Evolutionary conservation across 2,888 invertebrate species (phyloP).

Genomic region (Phania funesta): DNA sequence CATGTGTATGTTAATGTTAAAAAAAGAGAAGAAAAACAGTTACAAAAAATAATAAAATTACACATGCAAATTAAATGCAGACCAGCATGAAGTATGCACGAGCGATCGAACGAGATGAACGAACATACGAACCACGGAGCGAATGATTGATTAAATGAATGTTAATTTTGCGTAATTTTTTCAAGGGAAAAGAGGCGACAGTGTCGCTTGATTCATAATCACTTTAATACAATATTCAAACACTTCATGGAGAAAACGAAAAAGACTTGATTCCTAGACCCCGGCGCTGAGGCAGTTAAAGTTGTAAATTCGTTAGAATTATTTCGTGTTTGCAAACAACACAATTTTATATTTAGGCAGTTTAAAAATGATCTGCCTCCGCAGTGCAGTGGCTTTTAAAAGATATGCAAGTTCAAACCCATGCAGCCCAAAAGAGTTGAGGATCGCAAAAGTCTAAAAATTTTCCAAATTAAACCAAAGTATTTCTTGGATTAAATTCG

Average conservation of each 20-base stretch:
- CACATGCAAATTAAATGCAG: slow-evolving; percentile 45
- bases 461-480: too few relatives aligned
- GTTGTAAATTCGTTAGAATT: too few relatives aligned
- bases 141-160: slow-evolving; percentile 37
- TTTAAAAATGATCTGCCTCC: too few relatives aligned
- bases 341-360: too few relatives aligned
- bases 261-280: background rate
- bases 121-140: background rate
- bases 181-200: background rate
- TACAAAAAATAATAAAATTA: slow-evolving; percentile 52
- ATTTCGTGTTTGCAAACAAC: too few relatives aligned
- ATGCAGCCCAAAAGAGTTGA: too few relatives aligned
- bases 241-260: background rate
- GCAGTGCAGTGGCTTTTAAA: too few relatives aligned
- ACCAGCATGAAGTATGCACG: slow-evolving; percentile 26
- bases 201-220: slow-evolving; percentile 18
- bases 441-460: too few relatives aligned
- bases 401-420: too few relatives aligned
- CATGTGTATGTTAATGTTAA: background rate
- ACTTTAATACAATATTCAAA: background rate
- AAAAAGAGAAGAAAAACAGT: slow-evolving; percentile 3
- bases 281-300: too few relatives aligned
- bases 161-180: slow-evolving; percentile 4
- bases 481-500: background rate
- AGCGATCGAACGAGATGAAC: slow-evolving; percentile 7